Evolutionary conservation across 1,140 invertebrate species (phyloP), one percentile per base, ranked within the genome.

Genomic region (Camponotus vicinus): DNA sequence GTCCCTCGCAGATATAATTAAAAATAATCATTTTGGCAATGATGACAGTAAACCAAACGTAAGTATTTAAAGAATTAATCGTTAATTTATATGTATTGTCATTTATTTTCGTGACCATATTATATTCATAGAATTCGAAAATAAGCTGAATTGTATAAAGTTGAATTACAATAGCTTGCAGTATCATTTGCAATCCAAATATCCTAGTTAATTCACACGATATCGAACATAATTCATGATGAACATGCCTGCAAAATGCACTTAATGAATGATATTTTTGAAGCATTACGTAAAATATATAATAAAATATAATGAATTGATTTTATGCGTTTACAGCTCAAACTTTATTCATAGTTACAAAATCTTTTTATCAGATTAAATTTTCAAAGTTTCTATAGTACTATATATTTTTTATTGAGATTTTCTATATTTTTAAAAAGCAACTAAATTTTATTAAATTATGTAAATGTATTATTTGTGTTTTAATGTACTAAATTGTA

Each of bases 221-320:
- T 63, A 85, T 77, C 6, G 15, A 9, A 27, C 73, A 78, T 15
- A 85, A 1, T 78, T 85, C 37, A 9, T 42, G 37, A 77, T 85
- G 83, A n/a, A 78, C 11, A 52, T 85, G 83, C 73, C 83, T 85
- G n/a, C 4, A 15, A 85, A 55, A 80, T 57, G 15, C 32, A 79
- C 0, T 4, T 37, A 15, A 64, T 13, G 40, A 77, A 63, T 7
- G 7, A n/a, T 7, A 40, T 15, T 37, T 42, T 27, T 63, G 5
- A 27, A 27, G 27, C 27, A 27, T 27, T 0, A 27, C 2, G 37
- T 59, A 40, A 34, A 37, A 75, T 11, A 21, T 27, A 42, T 6
- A 59, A 49, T 63, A 63, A n/a, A 63, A 2, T 69, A 5, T 27
- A 69, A 0, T 67, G 11, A 4, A 67, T 27, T 40, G 27, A 55